phyloP scores from a whole-genome alignment of 2,113 vertebrate genomes.

The Planiliza haematocheilus region DNA sequence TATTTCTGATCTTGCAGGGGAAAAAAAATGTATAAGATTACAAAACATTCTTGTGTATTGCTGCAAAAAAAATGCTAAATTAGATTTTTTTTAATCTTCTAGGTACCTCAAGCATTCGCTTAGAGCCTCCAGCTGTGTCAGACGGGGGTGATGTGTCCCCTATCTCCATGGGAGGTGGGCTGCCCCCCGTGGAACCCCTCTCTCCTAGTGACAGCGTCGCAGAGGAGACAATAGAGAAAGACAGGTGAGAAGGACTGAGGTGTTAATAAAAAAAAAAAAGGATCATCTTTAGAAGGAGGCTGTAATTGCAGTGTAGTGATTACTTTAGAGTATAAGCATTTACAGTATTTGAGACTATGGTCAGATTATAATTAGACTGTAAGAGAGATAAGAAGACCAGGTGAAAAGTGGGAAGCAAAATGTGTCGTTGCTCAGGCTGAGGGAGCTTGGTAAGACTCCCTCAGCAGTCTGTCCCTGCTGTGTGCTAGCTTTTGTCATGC shows the following conservation, averaged over 20 bases:
- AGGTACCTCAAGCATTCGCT: constrained; percentile 68
- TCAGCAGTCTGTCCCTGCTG: constrained; percentile 77
- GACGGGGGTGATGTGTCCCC: constrained; percentile 76
- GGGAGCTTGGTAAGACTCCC: constrained; percentile 79
- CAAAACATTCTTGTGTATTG: no score
- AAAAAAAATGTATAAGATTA: no score
- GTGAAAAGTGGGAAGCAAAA: constrained; percentile 1
- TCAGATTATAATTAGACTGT: constrained; percentile 28
- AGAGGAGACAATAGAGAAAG: constrained; percentile 86
- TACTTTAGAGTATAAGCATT: not conserved
- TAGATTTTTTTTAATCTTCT: constrained; percentile 13
- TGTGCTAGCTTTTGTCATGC: constrained; percentile 80
- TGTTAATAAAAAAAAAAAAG: not conserved
- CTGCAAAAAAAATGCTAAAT: not conserved
- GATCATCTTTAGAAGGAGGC: not conserved
- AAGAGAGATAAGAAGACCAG: not conserved
- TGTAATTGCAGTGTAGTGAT: constrained; percentile 11
- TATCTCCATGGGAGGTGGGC: constrained; percentile 17
- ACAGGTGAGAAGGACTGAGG: constrained; percentile 81
- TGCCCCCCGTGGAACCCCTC: constrained; percentile 59
- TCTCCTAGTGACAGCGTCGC: constrained; percentile 58
- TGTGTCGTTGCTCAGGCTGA: constrained; percentile 60
- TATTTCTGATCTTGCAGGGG: no score
- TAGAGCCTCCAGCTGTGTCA: constrained; percentile 64
- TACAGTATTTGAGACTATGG: constrained; percentile 19